A percentile compares a stretch with the other conserved stretches of the same genome.
phyloP scores from a whole-genome alignment of 1,140 invertebrate genomes.

The Orchestia grillus region DNA sequence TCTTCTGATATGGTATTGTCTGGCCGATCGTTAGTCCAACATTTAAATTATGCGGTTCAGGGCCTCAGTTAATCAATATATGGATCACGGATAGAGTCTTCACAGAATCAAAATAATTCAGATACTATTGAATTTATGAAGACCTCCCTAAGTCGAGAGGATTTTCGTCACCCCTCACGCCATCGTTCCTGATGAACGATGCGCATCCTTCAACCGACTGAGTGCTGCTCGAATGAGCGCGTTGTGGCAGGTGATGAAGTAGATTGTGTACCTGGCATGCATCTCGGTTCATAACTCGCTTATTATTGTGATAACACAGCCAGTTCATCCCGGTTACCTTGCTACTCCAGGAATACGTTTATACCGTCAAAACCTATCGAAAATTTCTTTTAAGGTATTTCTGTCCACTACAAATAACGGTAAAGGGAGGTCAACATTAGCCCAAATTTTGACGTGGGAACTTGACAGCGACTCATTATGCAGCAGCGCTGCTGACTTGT shows the following conservation, averaged over 20 bases:
- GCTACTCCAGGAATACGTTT: background rate
- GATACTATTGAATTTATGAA: conserved; percentile 2
- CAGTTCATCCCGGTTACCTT: too few relatives aligned
- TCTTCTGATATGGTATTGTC: background rate
- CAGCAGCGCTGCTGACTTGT: conserved; percentile 7
- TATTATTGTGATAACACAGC: too few relatives aligned
- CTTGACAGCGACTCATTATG: background rate
- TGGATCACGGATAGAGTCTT: background rate
- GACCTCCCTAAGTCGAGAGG: background rate
- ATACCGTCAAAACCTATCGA: background rate
- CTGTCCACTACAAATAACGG: background rate
- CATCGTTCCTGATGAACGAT: background rate
- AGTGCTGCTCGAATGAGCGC: background rate
- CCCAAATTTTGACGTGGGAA: background rate
- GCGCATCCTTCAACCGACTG: background rate
- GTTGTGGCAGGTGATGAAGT: background rate
- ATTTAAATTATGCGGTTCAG: background rate
- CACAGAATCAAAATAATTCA: background rate
- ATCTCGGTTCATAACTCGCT: too few relatives aligned
- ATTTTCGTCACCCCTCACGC: background rate
- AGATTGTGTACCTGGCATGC: too few relatives aligned
- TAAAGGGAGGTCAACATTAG: background rate
- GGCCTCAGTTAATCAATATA: background rate
- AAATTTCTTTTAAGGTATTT: background rate
- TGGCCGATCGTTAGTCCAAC: background rate